Conservation (phyloP, 92 coral and sea anemone genomes). For the Umimayanthus kanabou region DNA sequence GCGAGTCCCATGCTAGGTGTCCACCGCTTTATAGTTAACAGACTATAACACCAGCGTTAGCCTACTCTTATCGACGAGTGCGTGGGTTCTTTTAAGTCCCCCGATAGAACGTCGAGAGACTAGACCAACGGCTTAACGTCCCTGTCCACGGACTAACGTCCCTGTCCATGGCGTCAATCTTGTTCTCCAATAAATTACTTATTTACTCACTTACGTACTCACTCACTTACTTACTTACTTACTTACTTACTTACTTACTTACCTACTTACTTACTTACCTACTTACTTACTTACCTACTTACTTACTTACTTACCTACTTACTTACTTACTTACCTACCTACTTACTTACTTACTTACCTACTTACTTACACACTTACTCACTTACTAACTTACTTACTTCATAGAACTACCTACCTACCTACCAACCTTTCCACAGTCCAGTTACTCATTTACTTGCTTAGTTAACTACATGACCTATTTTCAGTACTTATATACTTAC, state of each 20-base stretch:
- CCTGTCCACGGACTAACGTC: no score
- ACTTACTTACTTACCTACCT: background rate
- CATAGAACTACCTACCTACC: background rate
- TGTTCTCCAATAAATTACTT: no score
- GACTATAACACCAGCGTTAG: no score
- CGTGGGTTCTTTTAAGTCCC: no score
- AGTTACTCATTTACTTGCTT: background rate
- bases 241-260: background rate
- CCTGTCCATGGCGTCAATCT: no score
- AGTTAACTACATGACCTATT: no score
- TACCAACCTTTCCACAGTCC: background rate
- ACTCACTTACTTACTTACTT: background rate
- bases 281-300: background rate
- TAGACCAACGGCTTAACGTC: no score
- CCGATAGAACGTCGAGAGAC: no score
- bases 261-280: background rate
- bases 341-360: background rate
- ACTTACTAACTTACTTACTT: background rate
- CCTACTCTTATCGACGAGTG: no score
- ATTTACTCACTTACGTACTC: no score
- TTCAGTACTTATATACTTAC: background rate
- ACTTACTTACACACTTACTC: background rate
- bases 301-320: background rate
- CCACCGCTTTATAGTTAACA: no score
- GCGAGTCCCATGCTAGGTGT: no score